Conservation (phyloP, 2,797 vertebrate species). For the Gouania willdenowi region DNA sequence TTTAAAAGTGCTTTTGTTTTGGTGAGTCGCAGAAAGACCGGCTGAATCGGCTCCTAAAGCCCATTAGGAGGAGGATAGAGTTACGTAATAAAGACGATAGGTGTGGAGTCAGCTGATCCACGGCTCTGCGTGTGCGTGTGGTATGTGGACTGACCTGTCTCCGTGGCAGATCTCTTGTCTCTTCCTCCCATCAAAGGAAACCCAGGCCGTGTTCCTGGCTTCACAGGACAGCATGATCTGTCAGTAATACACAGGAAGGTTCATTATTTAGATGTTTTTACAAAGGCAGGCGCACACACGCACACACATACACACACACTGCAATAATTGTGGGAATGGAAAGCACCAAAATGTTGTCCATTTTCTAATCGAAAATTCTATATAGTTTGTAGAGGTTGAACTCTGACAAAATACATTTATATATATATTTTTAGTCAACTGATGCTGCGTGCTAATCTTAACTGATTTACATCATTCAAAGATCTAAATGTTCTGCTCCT, state of each 20-base stretch:
- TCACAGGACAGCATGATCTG: slow-evolving; percentile 81
- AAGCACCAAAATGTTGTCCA: no score
- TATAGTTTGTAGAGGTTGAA: no score
- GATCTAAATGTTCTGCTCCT: no score
- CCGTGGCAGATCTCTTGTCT: slow-evolving; percentile 81
- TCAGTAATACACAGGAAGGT: no score
- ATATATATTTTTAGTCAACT: no score
- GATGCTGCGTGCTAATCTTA: no score
- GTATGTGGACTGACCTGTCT: slow-evolving; percentile 68
- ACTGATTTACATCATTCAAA: no score
- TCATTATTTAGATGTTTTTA: no score
- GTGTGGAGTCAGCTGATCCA: not conserved
- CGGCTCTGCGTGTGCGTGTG: not conserved
- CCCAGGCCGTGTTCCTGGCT: slow-evolving; percentile 81
- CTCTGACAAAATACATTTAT: no score
- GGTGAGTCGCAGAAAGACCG: slow-evolving; percentile 24
- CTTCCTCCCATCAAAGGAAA: slow-evolving; percentile 81
- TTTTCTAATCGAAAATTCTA: no score
- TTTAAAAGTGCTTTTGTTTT: slow-evolving; percentile 12
- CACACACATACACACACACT: no score
- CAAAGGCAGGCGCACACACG: not conserved
- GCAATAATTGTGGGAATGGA: no score
- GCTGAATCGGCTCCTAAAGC: slow-evolving; percentile 1
- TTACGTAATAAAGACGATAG: slow-evolving; percentile 40
- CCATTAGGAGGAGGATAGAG: slow-evolving; percentile 15